phyloP scores from a whole-genome alignment of 1,140 invertebrate species.

The Drosophila lini region DNA sequence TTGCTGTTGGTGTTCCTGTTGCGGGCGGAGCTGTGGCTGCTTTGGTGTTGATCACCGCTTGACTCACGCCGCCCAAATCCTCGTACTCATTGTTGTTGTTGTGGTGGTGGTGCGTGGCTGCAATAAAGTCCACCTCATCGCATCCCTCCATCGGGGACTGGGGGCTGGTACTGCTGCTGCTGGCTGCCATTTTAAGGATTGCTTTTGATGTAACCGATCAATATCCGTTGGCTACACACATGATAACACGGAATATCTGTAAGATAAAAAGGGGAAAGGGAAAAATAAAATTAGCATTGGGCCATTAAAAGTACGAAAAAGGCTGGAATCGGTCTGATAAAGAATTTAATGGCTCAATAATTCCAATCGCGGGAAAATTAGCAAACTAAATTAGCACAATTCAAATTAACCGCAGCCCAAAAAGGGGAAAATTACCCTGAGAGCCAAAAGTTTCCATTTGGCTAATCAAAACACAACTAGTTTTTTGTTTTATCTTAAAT shows the following conservation, averaged over 20 bases:
- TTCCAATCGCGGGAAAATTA: slow-evolving; percentile 10
- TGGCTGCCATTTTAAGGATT: slow-evolving; percentile 47
- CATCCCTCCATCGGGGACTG: slow-evolving; percentile 37
- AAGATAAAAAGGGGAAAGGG: not conserved
- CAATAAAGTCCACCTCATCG: slow-evolving; percentile 71
- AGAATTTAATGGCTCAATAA: slow-evolving; percentile 19
- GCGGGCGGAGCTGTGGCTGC: slow-evolving; percentile 26
- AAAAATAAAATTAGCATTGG: slow-evolving; percentile 12
- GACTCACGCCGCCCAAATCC: slow-evolving; percentile 50
- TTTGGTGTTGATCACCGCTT: slow-evolving; percentile 63
- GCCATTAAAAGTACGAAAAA: slow-evolving; percentile 13
- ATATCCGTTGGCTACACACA: slow-evolving; percentile 41
- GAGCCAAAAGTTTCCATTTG: not conserved
- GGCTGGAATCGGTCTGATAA: not conserved
- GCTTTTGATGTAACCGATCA: slow-evolving; percentile 41
- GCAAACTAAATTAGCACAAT: slow-evolving; percentile 17
- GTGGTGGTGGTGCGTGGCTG: slow-evolving; percentile 30
- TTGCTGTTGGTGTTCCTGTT: slow-evolving; percentile 40
- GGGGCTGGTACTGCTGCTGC: slow-evolving; percentile 38
- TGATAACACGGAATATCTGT: slow-evolving; percentile 37
- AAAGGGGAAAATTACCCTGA: not conserved
- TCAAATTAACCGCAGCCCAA: not conserved
- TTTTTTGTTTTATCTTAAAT: not conserved
- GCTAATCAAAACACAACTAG: not conserved
- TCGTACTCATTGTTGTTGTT: slow-evolving; percentile 77